A percentile compares a stretch with the other conserved stretches of the same genome.
These are phyloP conservation scores for Drosophila leonis DNA, from an alignment of 2,888 invertebrate species.

Conservation along the genomic window DNA sequence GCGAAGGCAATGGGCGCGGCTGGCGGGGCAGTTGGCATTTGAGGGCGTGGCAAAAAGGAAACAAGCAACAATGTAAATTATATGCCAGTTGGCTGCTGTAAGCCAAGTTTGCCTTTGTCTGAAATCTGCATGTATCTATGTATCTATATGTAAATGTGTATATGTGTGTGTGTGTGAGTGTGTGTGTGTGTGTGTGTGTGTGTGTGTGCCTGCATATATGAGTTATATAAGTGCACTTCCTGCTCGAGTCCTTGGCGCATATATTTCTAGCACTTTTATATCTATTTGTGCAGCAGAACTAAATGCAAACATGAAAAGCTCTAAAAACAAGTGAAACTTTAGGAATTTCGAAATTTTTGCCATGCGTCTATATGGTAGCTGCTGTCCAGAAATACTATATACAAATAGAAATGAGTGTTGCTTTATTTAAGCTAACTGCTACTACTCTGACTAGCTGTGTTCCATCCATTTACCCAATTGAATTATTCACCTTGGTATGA, in stretches of 20 bases:
- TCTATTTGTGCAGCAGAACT: conserved; percentile 33
- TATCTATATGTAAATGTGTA: not conserved
- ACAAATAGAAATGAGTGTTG: conserved; percentile 1
- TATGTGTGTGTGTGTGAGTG: conserved; percentile 1
- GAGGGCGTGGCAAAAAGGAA: conserved; percentile 52
- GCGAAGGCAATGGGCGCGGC: conserved; percentile 24
- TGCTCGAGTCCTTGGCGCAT: conserved; percentile 40
- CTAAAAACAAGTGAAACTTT: conserved; percentile 4
- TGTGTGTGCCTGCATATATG: not conserved
- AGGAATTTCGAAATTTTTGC: conserved; percentile 5
- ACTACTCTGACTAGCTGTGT: not conserved
- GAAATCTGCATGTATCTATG: conserved; percentile 20
- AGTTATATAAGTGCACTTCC: conserved; percentile 51
- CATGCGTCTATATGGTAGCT: not conserved
- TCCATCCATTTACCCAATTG: conserved; percentile 14
- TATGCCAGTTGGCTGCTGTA: conserved; percentile 71
- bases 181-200: not conserved
- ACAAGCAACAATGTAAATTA: conserved; percentile 78
- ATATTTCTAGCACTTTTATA: conserved; percentile 16
- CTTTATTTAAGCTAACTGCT: not conserved
- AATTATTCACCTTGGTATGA: conserved; percentile 9
- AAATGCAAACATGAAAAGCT: conserved; percentile 31
- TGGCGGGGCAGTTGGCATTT: not conserved
- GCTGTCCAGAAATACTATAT: not conserved
- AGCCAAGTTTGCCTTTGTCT: conserved; percentile 51